phyloP scores from a whole-genome alignment of 2,888 invertebrate genomes.

The Hoplodrina blanda region DNA sequence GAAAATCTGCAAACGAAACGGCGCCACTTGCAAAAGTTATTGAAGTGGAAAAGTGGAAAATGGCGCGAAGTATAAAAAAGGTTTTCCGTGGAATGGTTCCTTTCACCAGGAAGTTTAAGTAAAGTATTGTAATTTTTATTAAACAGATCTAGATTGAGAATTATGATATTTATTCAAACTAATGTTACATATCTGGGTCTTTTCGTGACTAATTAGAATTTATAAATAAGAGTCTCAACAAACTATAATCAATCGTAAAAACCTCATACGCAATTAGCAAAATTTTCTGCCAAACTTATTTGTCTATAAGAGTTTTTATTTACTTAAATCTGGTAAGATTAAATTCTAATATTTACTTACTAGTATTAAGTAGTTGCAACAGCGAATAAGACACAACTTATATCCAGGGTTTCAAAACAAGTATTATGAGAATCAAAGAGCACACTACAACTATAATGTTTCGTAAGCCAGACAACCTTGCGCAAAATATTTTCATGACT shows the following conservation, averaged over 20 bases:
- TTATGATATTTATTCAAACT: too few species aligned
- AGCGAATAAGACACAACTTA: conserved; percentile 14
- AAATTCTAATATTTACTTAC: not conserved
- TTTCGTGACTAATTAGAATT: not conserved
- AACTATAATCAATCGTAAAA: not conserved
- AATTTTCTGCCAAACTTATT: not conserved
- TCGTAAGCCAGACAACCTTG: conserved; percentile 66
- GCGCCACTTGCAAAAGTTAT: conserved; percentile 80
- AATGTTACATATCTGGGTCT: too few species aligned
- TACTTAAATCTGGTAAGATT: conserved; percentile 18
- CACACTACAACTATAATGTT: conserved; percentile 54
- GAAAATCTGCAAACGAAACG: conserved; percentile 80
- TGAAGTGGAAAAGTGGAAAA: conserved; percentile 58
- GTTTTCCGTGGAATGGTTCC: not conserved
- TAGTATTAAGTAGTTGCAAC: not conserved
- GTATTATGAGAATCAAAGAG: conserved; percentile 45
- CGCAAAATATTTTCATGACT: conserved; percentile 65
- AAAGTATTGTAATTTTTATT: not conserved
- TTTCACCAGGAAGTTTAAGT: not conserved
- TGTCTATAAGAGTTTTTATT: not conserved
- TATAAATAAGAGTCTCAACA: not conserved
- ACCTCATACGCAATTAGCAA: not conserved
- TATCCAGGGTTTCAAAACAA: conserved; percentile 36
- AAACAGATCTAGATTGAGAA: not conserved
- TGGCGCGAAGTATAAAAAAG: conserved; percentile 57